Evolutionary conservation across 1,140 invertebrate genomes (phyloP), one percentile per base, ranked within the genome.

Genomic region (Mesaphorura yosii): DNA sequence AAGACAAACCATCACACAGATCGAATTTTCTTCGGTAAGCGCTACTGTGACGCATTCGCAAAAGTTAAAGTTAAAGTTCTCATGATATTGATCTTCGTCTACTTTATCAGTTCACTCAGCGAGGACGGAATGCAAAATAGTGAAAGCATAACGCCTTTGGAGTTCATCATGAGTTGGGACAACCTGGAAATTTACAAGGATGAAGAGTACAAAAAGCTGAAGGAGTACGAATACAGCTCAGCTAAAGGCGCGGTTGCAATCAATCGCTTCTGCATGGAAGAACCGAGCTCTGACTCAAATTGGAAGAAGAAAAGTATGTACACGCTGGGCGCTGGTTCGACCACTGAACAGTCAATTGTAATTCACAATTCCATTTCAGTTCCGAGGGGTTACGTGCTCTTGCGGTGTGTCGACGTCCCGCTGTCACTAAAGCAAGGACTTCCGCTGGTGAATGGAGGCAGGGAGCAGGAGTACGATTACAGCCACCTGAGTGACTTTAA

Each of bases 91-190:
- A n/a, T n/a, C n/a, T n/a, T n/a, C n/a, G n/a, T n/a, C n/a, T n/a
- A n/a, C 23, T 48, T 39, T 38, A 34, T 20, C 15, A 41, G 23
- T 6, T 34, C 47, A 28, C 22, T 5, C 17, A n/a, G n/a, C n/a
- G n/a, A n/a, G n/a, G n/a, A n/a, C n/a, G n/a, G n/a, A n/a, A n/a
- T n/a, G 39, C 57, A 44, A 51, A 51, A 58, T 10, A 51, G 71
- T 1, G 76, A 83, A 67, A 73, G 78, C 0, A 63, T 86, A 10
- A 72, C 76, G n/a, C 70, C 78, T 0, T 73, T 79, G 10, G 71
- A 81, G 20, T 75, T 84, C 14, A 82, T 77, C 51, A 70, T 84
- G 22, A 73, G 82, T 2, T 80, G 84, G 60, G 81, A 86, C 53
- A 86, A 84, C 58, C 74, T 86, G n/a, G 81, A 86, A 58, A 75